Evolutionary conservation across 2,113 vertebrate species (phyloP).

Genomic region (Xenus cinereus): DNA sequence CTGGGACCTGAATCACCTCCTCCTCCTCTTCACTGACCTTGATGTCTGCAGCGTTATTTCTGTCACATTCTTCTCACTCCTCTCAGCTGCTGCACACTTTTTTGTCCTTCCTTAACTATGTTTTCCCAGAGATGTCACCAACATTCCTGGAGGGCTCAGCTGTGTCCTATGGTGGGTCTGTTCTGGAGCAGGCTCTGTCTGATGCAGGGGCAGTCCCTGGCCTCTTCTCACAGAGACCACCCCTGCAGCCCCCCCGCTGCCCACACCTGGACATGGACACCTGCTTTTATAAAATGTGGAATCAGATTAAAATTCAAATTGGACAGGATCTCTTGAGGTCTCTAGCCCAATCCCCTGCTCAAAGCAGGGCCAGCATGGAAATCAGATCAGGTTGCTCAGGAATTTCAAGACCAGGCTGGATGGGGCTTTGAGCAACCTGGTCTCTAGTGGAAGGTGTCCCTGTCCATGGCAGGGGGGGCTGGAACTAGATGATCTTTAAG

Average conservation of each 20-base stretch:
- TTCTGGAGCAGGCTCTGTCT: not conserved
- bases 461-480: too few relatives aligned
- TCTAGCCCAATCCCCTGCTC: not conserved
- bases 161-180: not conserved
- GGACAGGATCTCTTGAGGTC: not conserved
- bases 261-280: not conserved
- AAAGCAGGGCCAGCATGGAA: not conserved
- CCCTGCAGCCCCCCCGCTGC: not conserved
- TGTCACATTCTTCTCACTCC: not conserved
- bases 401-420: not conserved
- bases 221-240: not conserved
- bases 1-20: not conserved
- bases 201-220: not conserved
- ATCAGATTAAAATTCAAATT: not conserved
- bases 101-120: not conserved
- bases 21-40: not conserved
- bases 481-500: too few relatives aligned
- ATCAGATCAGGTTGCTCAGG: not conserved
- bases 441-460: too few relatives aligned
- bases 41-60: not conserved
- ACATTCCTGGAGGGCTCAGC: too few relatives aligned
- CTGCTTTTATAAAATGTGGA: not conserved
- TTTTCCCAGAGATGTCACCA: not conserved
- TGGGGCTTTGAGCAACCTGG: too few relatives aligned
- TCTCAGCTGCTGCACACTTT: not conserved